A percentile compares a stretch with the other conserved stretches of the same genome.
Evolutionary conservation across 2,113 vertebrate genomes (phyloP).

Genomic region (Verasper variegatus): DNA sequence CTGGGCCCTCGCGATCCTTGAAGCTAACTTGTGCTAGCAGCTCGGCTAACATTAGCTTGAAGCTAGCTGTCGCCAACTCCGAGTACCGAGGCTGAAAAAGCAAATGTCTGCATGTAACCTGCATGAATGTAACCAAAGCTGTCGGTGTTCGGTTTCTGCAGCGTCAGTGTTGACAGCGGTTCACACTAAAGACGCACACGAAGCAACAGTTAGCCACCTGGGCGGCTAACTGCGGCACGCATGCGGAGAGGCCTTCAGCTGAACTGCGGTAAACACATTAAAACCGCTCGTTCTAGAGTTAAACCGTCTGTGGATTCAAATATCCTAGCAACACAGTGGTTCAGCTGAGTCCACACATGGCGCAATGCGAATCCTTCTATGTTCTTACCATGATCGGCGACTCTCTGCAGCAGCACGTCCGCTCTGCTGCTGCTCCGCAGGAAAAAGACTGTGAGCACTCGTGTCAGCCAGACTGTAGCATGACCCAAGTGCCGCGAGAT

Average conservation of each 20-base stretch:
- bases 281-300: not conserved
- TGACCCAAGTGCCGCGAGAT: constrained; percentile 17
- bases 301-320: not conserved
- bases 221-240: constrained; percentile 10
- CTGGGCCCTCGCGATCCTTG: constrained; percentile 1
- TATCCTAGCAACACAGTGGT: too few species aligned
- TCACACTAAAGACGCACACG: not conserved
- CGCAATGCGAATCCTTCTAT: too few species aligned
- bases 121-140: rapidly evolving
- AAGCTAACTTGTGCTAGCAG: constrained; percentile 44
- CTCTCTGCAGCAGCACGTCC: constrained; percentile 41
- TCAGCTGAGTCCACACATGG: not conserved
- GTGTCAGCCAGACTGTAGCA: not conserved
- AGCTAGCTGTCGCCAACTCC: rapidly evolving
- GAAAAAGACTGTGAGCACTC: not conserved
- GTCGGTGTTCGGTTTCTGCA: not conserved
- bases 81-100: rapidly evolving
- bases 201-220: not conserved
- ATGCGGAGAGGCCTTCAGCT: constrained; percentile 20
- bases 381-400: constrained; percentile 64
- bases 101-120: rapidly evolving
- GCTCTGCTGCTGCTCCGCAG: not conserved
- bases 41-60: not conserved
- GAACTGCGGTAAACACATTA: rapidly evolving
- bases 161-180: not conserved